A percentile compares a stretch with the other conserved stretches of the same genome.
These are phyloP conservation scores for Amaurobius ferox DNA, from an alignment of 2,888 invertebrate genomes.

Conservation along the genomic window DNA sequence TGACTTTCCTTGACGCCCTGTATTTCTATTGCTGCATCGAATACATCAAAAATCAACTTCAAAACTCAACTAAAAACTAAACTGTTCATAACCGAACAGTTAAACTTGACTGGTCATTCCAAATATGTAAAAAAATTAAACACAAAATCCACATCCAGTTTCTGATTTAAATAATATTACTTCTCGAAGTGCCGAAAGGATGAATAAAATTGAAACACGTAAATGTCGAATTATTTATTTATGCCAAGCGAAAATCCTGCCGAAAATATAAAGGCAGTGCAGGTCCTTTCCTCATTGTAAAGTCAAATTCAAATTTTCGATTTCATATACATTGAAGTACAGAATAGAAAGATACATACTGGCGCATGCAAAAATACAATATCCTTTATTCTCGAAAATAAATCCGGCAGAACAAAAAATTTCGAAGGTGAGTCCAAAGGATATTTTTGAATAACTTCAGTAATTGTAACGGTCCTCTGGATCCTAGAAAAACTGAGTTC, in stretches of 20 bases:
- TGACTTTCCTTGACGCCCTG: no score
- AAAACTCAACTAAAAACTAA: no score
- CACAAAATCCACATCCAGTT: no score
- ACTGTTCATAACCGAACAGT: no score
- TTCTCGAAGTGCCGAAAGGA: background rate
- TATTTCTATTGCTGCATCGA: no score
- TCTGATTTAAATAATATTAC: no score
- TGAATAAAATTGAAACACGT: background rate
- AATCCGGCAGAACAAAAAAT: background rate
- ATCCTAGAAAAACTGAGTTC: no score
- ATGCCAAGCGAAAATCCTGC: background rate
- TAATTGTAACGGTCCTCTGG: background rate
- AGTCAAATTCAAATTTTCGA: background rate
- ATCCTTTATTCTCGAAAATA: background rate
- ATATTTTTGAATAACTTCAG: constrained; percentile 1
- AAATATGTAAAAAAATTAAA: no score
- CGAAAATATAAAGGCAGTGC: no score
- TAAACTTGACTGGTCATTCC: no score
- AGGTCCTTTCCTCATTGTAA: background rate
- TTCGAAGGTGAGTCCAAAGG: background rate
- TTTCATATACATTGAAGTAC: background rate
- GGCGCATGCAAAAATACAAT: background rate
- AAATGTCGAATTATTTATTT: background rate
- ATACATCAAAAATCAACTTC: no score
- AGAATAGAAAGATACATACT: no score